These are phyloP conservation scores for Archivesica marissinica DNA, from an alignment of 1,140 invertebrate species.

Conservation along the genomic window DNA sequence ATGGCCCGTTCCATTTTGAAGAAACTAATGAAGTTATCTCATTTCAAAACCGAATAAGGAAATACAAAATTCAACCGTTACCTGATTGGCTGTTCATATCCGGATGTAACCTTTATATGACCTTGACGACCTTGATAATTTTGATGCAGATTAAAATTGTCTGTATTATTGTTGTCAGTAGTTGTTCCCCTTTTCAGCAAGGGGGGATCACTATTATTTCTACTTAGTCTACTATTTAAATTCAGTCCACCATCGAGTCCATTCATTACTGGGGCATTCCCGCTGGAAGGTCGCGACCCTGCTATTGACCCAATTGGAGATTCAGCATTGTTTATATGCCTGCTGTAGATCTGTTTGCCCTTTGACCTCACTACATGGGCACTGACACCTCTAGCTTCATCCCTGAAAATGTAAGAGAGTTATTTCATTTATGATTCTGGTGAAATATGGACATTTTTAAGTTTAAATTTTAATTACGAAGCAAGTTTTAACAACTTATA, in stretches of 20 bases:
- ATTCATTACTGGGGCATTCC: conserved; percentile 36
- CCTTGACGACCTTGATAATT: conserved; percentile 73
- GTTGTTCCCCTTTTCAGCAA: conserved; percentile 53
- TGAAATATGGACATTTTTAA: too few species aligned
- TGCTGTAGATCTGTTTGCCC: conserved; percentile 60
- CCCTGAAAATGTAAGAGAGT: not conserved
- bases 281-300: conserved; percentile 63
- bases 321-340: conserved; percentile 54
- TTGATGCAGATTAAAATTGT: conserved; percentile 73
- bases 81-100: conserved; percentile 29
- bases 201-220: conserved; percentile 24
- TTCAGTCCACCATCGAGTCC: not conserved
- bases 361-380: conserved; percentile 50
- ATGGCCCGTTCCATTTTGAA: too few species aligned
- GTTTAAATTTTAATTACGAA: too few species aligned
- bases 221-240: conserved; percentile 1
- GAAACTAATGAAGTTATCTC: too few species aligned
- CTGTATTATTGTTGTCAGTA: conserved; percentile 38
- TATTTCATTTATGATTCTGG: too few species aligned
- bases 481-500: too few species aligned
- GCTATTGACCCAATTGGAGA: conserved; percentile 18
- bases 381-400: conserved; percentile 3
- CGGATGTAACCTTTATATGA: conserved; percentile 55
- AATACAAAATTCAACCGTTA: too few species aligned
- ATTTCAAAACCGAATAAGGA: too few species aligned